Percentiles rank a stretch among this genome's conserved stretches.
Conservation (phyloP, 2,888 invertebrate species). For the Ceriagrion tenellum region DNA sequence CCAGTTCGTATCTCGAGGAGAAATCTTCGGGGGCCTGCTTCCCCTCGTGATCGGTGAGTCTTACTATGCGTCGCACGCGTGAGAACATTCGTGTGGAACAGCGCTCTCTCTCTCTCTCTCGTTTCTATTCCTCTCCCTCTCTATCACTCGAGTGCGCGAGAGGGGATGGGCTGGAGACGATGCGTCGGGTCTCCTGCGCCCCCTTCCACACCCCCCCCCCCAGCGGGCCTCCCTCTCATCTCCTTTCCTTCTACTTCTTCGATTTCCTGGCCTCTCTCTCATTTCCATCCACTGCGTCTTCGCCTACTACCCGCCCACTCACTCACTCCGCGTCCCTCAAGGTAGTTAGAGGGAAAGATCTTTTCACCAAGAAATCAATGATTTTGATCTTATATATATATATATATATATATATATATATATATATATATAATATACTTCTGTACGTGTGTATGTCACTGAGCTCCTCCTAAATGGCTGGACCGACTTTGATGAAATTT, state of each 20-base stretch:
- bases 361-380: no score
- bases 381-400: no score
- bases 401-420: no score
- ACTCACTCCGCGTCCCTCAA: no score
- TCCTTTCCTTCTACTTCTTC: not conserved
- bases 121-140: not conserved
- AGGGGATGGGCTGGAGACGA: not conserved
- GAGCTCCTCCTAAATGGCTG: no score
- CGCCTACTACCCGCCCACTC: no score
- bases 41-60: slow-evolving; percentile 48
- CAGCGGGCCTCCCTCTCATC: no score
- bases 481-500: no score
- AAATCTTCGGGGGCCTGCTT: slow-evolving; percentile 31
- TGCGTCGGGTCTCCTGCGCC: not conserved
- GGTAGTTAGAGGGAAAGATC: no score
- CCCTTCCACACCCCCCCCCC: not conserved
- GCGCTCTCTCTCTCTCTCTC: not conserved
- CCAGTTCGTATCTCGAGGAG: slow-evolving; percentile 46
- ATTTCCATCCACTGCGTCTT: not conserved
- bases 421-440: no score
- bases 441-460: no score
- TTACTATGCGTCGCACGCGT: slow-evolving; percentile 61
- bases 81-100: slow-evolving; percentile 53
- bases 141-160: not conserved
- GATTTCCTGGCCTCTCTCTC: not conserved